Evolutionary conservation across 2,797 vertebrate genomes (phyloP).

Genomic region (Geotrypetes seraphini): DNA sequence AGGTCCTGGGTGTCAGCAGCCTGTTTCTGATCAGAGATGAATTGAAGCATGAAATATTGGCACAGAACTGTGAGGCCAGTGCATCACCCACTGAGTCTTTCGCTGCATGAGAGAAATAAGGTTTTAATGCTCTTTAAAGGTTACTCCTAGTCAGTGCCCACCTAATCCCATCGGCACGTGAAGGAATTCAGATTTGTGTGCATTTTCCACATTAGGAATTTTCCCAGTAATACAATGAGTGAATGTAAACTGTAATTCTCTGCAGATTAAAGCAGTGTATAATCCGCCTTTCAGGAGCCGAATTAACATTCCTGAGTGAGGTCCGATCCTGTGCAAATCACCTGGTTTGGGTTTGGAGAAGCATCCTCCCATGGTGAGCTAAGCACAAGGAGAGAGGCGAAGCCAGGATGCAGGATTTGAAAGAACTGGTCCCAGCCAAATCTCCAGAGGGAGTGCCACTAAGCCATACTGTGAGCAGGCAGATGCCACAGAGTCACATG

Average conservation of each 20-base stretch:
- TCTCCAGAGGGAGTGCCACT: not conserved
- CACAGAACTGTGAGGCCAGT: too few relatives aligned
- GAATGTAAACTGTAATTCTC: conserved; percentile 7
- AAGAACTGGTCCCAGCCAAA: conserved; percentile 1
- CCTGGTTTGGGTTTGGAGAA: conserved; percentile 93
- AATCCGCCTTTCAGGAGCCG: conserved; percentile 4
- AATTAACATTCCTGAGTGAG: conserved; percentile 35
- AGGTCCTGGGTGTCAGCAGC: too few relatives aligned
- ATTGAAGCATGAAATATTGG: too few relatives aligned
- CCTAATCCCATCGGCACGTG: too few relatives aligned
- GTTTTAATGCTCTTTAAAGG: too few relatives aligned
- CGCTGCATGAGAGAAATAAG: too few relatives aligned
- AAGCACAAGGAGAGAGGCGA: conserved; percentile 14
- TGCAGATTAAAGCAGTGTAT: conserved; percentile 19
- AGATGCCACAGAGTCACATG: not conserved
- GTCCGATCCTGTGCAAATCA: conserved; percentile 42
- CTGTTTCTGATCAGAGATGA: too few relatives aligned
- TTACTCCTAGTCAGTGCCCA: too few relatives aligned
- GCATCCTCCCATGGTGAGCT: conserved; percentile 82
- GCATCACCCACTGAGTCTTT: too few relatives aligned
- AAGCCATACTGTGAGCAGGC: not conserved
- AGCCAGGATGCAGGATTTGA: conserved; percentile 5
- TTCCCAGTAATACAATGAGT: not conserved
- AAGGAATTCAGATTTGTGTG: too few relatives aligned
- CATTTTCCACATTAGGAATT: conserved; percentile 3